Percentiles rank a stretch among this genome's conserved stretches.
Evolutionary conservation across 1,140 invertebrate genomes (phyloP).

Genomic region (Drosophila tsacasi): DNA sequence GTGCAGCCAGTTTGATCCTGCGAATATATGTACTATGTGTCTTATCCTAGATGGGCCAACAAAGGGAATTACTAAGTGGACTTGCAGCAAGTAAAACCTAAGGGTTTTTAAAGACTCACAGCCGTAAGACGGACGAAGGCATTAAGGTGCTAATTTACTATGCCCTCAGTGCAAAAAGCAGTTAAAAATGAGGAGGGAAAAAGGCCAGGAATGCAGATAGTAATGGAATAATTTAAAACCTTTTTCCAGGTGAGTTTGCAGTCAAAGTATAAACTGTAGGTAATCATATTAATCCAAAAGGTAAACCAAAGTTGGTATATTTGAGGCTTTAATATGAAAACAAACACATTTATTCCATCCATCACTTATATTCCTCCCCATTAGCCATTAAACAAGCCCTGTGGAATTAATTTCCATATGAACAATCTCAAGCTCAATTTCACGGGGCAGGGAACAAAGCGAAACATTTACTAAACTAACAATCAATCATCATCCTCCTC

Average conservation of each 20-base stretch:
- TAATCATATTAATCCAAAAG: not conserved
- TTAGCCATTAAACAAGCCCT: slow-evolving; percentile 11
- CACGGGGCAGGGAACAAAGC: slow-evolving; percentile 7
- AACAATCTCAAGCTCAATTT: slow-evolving; percentile 36
- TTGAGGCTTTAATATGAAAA: slow-evolving; percentile 10
- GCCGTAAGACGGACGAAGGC: slow-evolving; percentile 24
- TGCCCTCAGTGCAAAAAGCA: slow-evolving; percentile 44
- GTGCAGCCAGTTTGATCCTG: slow-evolving; percentile 54
- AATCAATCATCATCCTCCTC: slow-evolving; percentile 34
- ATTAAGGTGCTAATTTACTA: slow-evolving; percentile 66
- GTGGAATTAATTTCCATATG: slow-evolving; percentile 18
- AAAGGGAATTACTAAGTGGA: slow-evolving; percentile 67
- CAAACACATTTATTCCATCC: slow-evolving; percentile 17
- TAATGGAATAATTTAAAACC: not conserved
- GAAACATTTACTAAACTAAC: slow-evolving; percentile 17
- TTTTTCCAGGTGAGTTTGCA: not conserved
- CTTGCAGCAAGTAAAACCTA: slow-evolving; percentile 11
- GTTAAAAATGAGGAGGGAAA: slow-evolving; percentile 4
- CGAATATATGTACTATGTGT: slow-evolving; percentile 35
- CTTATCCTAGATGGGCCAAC: slow-evolving; percentile 28
- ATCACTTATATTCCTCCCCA: slow-evolving; percentile 11
- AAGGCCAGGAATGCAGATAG: not conserved
- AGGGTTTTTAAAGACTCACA: slow-evolving; percentile 23
- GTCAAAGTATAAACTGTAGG: not conserved
- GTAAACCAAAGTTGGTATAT: slow-evolving; percentile 4